Evolutionary conservation across 1,140 invertebrate genomes (phyloP).

Genomic region (Anagrus nilaparvatae): DNA sequence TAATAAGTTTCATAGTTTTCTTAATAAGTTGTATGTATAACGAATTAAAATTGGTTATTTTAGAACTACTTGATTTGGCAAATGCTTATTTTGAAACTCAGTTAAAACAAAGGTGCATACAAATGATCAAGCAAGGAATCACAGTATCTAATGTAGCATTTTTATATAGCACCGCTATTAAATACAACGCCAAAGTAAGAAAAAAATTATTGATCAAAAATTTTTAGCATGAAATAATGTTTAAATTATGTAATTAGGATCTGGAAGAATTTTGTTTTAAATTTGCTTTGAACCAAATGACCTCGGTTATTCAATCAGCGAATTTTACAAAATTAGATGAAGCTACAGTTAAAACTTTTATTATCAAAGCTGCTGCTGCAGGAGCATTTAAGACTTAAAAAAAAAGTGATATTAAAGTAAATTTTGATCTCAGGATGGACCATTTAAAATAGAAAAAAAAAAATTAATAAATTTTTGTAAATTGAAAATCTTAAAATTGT

Average conservation of each 20-base stretch:
- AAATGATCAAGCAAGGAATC: constrained; percentile 53
- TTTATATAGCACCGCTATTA: constrained; percentile 55
- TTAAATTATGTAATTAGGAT: too few species aligned
- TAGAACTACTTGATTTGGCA: constrained; percentile 53
- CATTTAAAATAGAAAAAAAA: too few species aligned
- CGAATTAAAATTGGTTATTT: constrained; percentile 14
- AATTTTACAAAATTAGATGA: constrained; percentile 53
- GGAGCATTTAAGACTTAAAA: constrained; percentile 52
- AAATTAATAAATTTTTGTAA: too few species aligned
- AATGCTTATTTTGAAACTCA: constrained; percentile 56
- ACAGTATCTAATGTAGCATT: constrained; percentile 54
- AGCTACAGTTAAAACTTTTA: constrained; percentile 50
- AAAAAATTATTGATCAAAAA: neutral
- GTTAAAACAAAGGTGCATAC: constrained; percentile 49
- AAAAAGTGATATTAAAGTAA: too few species aligned
- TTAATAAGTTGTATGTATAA: too few species aligned
- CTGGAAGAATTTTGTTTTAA: constrained; percentile 53
- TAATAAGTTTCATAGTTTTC: too few species aligned
- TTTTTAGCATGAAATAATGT: too few species aligned
- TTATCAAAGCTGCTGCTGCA: constrained; percentile 48
- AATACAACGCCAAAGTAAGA: constrained; percentile 51
- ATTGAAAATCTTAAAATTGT: too few species aligned
- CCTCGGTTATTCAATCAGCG: constrained; percentile 53
- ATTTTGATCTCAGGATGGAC: too few species aligned
- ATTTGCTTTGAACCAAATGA: constrained; percentile 57